These are phyloP conservation scores for Nephrotoma guestfalica DNA, from an alignment of 2,888 invertebrate genomes.

Conservation along the genomic window DNA sequence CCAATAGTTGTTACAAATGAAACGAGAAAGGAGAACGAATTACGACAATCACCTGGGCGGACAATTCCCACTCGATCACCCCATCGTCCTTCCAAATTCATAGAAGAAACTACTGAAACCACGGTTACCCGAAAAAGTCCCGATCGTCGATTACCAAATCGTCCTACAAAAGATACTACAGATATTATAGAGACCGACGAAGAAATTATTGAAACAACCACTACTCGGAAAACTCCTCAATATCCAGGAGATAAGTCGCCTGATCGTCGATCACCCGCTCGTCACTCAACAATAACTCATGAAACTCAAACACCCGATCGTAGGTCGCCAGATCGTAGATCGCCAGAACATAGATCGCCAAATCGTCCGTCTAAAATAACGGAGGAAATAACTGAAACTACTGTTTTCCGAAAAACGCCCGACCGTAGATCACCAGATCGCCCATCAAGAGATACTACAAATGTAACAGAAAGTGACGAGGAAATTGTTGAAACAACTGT, in stretches of 20 bases:
- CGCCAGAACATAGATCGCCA: too few species aligned
- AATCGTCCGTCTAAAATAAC: too few species aligned
- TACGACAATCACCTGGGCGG: too few species aligned
- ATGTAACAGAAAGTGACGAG: background rate
- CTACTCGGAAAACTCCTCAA: background rate
- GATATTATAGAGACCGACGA: background rate
- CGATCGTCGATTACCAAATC: background rate
- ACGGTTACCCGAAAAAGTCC: constrained; percentile 3
- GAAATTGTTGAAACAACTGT: background rate
- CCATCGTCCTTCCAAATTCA: too few species aligned
- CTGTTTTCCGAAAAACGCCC: constrained; percentile 2
- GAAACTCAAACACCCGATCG: background rate
- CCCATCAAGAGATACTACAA: background rate
- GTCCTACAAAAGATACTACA: background rate
- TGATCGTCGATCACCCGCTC: background rate
- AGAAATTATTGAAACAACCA: background rate
- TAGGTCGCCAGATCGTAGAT: background rate
- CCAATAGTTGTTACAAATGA: too few species aligned
- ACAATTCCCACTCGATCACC: too few species aligned
- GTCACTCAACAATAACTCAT: too few species aligned
- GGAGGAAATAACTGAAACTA: background rate
- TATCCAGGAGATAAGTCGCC: background rate
- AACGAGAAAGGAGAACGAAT: too few species aligned
- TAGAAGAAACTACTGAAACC: too few species aligned
- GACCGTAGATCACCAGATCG: background rate